A percentile compares a stretch with the other conserved stretches of the same genome.
Evolutionary conservation across 2,888 invertebrate species (phyloP).

Genomic region (Carpatolechia fugitivella): DNA sequence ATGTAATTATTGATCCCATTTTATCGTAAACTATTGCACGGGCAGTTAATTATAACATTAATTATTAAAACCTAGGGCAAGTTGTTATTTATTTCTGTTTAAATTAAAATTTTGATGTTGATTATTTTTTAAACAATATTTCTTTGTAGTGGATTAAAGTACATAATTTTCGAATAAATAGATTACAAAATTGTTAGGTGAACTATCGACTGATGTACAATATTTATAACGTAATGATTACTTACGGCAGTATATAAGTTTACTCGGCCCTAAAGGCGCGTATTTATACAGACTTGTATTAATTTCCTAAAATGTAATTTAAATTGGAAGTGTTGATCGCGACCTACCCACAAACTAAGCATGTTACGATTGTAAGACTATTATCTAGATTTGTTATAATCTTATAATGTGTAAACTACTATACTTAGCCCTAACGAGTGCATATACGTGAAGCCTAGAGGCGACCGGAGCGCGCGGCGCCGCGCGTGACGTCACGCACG

Average conservation of each 20-base stretch:
- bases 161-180: conserved; percentile 75
- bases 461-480: conserved; percentile 21
- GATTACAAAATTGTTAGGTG: conserved; percentile 77
- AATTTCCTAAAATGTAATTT: conserved; percentile 73
- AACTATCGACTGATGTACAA: conserved; percentile 78
- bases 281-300: conserved; percentile 72
- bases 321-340: conserved; percentile 67
- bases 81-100: conserved; percentile 83
- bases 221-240: conserved; percentile 73
- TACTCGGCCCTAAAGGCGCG: conserved; percentile 55
- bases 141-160: conserved; percentile 73
- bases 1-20: conserved; percentile 73
- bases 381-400: conserved; percentile 76
- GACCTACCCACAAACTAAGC: conserved; percentile 65
- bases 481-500: conserved; percentile 27
- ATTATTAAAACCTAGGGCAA: conserved; percentile 78
- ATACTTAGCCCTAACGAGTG: conserved; percentile 61
- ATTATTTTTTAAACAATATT: conserved; percentile 76
- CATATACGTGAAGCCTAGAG: conserved; percentile 35
- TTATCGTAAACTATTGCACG: conserved; percentile 75
- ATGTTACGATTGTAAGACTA: conserved; percentile 76
- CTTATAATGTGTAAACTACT: conserved; percentile 61
- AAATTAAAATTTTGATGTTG: conserved; percentile 73
- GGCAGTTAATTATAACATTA: conserved; percentile 78
- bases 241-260: conserved; percentile 77